phyloP scores from a whole-genome alignment of 1,140 invertebrate species.

The Saxidomus purpurata region DNA sequence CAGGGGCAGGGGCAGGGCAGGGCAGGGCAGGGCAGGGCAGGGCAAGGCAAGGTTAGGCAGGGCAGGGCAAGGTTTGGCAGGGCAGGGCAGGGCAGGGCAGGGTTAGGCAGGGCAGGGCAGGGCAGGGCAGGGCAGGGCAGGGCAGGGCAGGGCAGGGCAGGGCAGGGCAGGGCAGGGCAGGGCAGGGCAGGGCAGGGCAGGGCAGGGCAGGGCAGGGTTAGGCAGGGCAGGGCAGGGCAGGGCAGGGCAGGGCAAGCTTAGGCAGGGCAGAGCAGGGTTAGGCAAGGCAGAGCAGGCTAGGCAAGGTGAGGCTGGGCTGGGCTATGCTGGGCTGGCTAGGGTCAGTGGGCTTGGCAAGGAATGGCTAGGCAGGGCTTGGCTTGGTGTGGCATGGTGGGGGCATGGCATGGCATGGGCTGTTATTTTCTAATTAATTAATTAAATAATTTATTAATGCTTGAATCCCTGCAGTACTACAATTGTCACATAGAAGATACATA shows the following conservation, averaged over 20 bases:
- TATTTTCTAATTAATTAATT: too few relatives aligned
- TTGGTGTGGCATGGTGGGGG: too few relatives aligned
- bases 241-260: slow-evolving; percentile 26
- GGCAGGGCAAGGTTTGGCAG: too few relatives aligned
- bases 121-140: slow-evolving; percentile 38
- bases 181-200: slow-evolving; percentile 43
- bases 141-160: slow-evolving; percentile 37
- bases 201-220: slow-evolving; percentile 34
- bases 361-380: too few relatives aligned
- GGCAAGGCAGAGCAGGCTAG: slow-evolving; percentile 30
- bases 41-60: background rate
- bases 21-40: background rate
- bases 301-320: too few relatives aligned
- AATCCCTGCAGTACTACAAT: too few relatives aligned
- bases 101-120: slow-evolving; percentile 15
- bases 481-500: too few relatives aligned
- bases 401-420: too few relatives aligned
- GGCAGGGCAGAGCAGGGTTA: slow-evolving; percentile 31
- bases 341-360: too few relatives aligned
- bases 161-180: slow-evolving; percentile 33
- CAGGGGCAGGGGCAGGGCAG: background rate
- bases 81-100: slow-evolving; percentile 6
- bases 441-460: too few relatives aligned
- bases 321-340: too few relatives aligned
- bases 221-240: slow-evolving; percentile 43